Conservation (phyloP, 2,797 vertebrate species). For the Lutjanus argentimaculatus region DNA sequence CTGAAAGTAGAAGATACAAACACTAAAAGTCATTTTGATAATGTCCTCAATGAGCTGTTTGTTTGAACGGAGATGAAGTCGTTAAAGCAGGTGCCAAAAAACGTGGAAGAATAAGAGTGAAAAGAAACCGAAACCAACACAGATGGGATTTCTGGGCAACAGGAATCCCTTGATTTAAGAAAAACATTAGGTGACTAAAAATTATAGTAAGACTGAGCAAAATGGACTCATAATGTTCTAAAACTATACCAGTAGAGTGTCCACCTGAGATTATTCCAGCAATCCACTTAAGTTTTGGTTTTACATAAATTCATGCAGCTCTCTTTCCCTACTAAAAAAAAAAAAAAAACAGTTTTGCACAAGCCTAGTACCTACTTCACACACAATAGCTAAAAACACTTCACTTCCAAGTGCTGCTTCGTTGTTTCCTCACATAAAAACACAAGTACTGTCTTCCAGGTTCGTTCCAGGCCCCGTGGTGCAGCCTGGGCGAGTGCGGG, state of each 20-base stretch:
- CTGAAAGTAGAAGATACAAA: too few species aligned
- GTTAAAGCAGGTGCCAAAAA: not conserved
- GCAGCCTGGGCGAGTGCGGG: constrained; percentile 87
- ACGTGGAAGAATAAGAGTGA: not conserved
- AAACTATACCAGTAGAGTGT: constrained; percentile 13
- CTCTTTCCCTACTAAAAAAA: constrained; percentile 22
- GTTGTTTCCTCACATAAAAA: constrained; percentile 17
- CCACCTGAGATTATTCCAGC: constrained; percentile 38
- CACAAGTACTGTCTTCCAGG: constrained; percentile 63
- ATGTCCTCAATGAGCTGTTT: not conserved
- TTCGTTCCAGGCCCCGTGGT: constrained; percentile 94
- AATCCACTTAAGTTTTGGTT: constrained; percentile 44
- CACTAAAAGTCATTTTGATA: not conserved
- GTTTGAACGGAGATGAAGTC: not conserved
- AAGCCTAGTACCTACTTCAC: constrained; percentile 41
- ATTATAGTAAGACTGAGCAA: not conserved
- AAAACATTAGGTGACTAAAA: not conserved
- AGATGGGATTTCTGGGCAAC: constrained; percentile 4
- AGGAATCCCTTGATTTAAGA: not conserved
- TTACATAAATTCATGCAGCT: constrained; percentile 38
- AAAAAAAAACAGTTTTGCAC: constrained; percentile 4
- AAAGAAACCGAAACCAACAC: not conserved
- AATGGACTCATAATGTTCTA: constrained; percentile 13
- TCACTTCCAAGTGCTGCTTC: constrained; percentile 42
- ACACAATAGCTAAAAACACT: constrained; percentile 44